Evolutionary conservation across 2,888 invertebrate species (phyloP).

Genomic region (Nephrotoma appendiculata): DNA sequence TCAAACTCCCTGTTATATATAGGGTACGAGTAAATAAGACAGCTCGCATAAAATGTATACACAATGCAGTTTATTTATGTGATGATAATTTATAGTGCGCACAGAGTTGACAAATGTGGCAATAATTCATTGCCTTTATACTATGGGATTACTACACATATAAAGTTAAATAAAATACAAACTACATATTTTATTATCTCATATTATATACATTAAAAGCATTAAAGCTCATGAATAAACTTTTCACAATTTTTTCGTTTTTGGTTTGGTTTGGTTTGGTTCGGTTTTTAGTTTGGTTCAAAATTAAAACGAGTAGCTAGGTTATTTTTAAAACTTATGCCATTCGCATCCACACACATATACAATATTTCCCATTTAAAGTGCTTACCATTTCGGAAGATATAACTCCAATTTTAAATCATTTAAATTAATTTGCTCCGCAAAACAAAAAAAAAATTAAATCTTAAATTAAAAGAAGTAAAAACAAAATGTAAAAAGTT

Average conservation of each 20-base stretch:
- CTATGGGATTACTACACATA: background rate
- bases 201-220: background rate
- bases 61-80: background rate
- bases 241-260: background rate
- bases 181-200: background rate
- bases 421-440: background rate
- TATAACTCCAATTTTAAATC: background rate
- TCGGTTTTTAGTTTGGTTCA: background rate
- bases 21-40: background rate
- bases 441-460: background rate
- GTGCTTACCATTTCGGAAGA: background rate
- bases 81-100: background rate
- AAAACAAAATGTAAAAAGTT: background rate
- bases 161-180: background rate
- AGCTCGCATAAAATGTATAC: background rate
- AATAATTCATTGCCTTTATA: background rate
- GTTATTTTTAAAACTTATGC: background rate
- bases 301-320: background rate
- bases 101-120: background rate
- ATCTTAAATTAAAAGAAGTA: background rate
- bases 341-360: background rate
- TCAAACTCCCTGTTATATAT: background rate
- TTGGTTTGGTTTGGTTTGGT: background rate
- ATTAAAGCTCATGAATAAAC: background rate
- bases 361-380: background rate